These are phyloP conservation scores for Acomys russatus DNA, from an alignment of 2,797 vertebrate genomes.

Conservation along the genomic window DNA sequence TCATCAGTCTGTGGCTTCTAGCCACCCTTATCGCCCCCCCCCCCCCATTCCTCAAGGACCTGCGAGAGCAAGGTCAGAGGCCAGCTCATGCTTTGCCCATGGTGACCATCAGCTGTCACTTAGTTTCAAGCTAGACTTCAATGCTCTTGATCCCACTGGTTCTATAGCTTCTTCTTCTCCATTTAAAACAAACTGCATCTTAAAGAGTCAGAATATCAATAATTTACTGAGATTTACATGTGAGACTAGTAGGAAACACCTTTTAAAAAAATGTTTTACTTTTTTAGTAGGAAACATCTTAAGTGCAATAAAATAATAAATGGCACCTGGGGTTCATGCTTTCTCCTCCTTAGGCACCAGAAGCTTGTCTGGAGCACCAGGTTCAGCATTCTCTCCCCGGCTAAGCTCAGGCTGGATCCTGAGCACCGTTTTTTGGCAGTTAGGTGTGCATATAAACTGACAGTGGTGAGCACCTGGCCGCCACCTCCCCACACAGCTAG, in stretches of 20 bases:
- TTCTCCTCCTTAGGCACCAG: neutral
- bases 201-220: neutral
- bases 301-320: slow-evolving; percentile 23
- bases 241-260: neutral
- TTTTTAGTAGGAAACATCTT: neutral
- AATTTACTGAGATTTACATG: neutral
- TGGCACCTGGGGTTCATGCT: neutral
- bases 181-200: slow-evolving; percentile 12
- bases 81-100: neutral
- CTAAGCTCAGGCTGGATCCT: neutral
- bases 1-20: neutral
- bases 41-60: neutral
- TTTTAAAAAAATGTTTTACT: neutral
- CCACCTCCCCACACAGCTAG: neutral
- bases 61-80: slow-evolving; percentile 2
- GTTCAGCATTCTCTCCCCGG: neutral
- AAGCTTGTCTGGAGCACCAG: neutral
- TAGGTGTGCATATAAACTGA: neutral
- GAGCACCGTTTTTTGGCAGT: neutral
- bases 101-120: neutral
- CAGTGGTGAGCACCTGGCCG: neutral
- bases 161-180: neutral
- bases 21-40: neutral
- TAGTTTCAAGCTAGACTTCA: neutral
- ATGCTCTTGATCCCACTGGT: neutral